Conservation (phyloP, 2,888 invertebrate genomes). For the Chloroclystis v-ata region DNA sequence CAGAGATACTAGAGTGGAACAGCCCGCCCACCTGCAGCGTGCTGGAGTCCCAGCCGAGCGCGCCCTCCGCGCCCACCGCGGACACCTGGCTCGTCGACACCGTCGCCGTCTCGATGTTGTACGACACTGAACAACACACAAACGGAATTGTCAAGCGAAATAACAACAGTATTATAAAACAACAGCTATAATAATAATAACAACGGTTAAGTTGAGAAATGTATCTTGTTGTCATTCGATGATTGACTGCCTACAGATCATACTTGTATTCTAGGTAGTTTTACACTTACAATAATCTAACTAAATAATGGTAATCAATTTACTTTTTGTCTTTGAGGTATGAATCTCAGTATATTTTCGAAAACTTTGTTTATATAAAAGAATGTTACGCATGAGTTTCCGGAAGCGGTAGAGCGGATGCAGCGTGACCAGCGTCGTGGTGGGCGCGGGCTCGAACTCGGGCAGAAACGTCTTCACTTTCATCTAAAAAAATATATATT, state of each 20-base stretch:
- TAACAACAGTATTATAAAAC: too few species aligned
- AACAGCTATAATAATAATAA: too few species aligned
- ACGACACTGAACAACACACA: neutral
- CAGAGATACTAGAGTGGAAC: too few species aligned
- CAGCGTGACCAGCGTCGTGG: neutral
- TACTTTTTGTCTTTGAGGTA: too few species aligned
- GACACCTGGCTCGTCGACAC: constrained; percentile 50
- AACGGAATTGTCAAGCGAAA: neutral
- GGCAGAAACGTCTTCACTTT: neutral
- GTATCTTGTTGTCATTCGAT: too few species aligned
- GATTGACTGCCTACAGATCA: too few species aligned
- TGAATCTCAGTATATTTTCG: too few species aligned
- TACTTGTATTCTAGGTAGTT: too few species aligned
- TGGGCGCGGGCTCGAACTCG: neutral
- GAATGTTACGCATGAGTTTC: neutral
- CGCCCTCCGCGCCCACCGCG: constrained; percentile 42
- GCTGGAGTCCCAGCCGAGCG: constrained; percentile 43
- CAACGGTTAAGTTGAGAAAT: too few species aligned
- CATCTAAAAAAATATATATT: neutral
- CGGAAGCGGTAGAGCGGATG: neutral
- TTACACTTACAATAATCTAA: too few species aligned
- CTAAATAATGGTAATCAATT: too few species aligned
- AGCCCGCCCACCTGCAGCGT: constrained; percentile 37
- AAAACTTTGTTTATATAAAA: neutral
- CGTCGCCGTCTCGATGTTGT: constrained; percentile 45